A percentile compares a stretch with the other conserved stretches of the same genome.
These are phyloP conservation scores for Corythaixoides concolor DNA, from an alignment of 2,113 vertebrate genomes.

Conservation along the genomic window DNA sequence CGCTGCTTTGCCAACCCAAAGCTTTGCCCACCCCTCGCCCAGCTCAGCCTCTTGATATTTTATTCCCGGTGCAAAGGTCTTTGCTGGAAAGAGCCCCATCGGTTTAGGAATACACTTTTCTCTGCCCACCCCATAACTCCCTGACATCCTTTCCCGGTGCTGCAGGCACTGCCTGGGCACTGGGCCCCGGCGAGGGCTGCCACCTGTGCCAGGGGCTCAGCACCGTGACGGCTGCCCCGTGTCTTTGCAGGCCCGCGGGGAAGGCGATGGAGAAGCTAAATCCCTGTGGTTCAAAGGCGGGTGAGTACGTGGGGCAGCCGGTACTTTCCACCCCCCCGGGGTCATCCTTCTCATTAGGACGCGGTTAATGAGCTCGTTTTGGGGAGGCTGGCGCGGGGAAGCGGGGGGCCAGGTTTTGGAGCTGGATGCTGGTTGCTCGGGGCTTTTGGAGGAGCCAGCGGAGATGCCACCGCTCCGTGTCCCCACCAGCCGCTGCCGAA, in stretches of 20 bases:
- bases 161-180: neutral
- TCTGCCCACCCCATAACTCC: neutral
- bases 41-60: neutral
- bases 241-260: conserved; percentile 87
- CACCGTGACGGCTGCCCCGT: neutral
- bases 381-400: neutral
- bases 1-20: neutral
- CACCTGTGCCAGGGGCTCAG: fast-evolving
- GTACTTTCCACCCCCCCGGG: neutral
- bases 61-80: neutral
- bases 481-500: neutral
- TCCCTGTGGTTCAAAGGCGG: conserved; percentile 98
- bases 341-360: neutral
- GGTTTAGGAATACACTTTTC: neutral
- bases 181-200: neutral
- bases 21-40: neutral
- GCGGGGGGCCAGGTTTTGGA: neutral
- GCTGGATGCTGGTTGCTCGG: neutral
- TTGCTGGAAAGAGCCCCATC: neutral
- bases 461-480: neutral
- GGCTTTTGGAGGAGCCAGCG: neutral
- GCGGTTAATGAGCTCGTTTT: neutral
- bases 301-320: conserved; percentile 73
- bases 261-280: conserved; percentile 83
- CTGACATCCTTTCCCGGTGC: neutral